phyloP scores from a whole-genome alignment of 2,797 vertebrate genomes.

The Todus mexicanus region DNA sequence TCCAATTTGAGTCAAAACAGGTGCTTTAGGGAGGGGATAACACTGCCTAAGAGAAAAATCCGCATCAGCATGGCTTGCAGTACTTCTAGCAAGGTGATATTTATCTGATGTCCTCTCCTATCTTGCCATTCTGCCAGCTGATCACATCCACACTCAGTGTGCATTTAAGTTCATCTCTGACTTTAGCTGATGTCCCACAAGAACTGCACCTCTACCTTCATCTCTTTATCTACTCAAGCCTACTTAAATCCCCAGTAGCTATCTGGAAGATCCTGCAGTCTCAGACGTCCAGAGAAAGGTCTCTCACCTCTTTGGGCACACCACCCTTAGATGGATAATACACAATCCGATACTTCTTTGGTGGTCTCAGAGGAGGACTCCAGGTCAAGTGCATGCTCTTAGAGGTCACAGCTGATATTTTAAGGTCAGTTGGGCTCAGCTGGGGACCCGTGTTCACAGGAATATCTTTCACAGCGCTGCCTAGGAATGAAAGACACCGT shows the following conservation, averaged over 20 bases:
- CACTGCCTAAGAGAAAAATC: not conserved
- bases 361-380: slow-evolving; percentile 75
- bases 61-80: fast-evolving
- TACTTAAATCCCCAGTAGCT: not conserved
- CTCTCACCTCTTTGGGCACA: slow-evolving; percentile 83
- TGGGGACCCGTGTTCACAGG: slow-evolving; percentile 66
- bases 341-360: slow-evolving; percentile 85
- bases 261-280: not conserved
- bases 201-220: not conserved
- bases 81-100: not conserved
- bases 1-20: not conserved
- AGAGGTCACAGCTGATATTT: slow-evolving; percentile 83
- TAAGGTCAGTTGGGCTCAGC: slow-evolving; percentile 82
- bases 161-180: not conserved
- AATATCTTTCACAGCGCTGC: not conserved
- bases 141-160: not conserved
- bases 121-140: not conserved
- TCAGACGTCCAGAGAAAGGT: not conserved
- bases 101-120: not conserved
- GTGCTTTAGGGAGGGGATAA: not conserved
- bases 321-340: slow-evolving; percentile 86
- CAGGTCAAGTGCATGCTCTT: slow-evolving; percentile 86
- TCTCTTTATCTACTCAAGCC: not conserved
- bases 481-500: slow-evolving; percentile 18
- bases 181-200: not conserved